A percentile compares a stretch with the other conserved stretches of the same genome.
phyloP scores from a whole-genome alignment of 2,113 vertebrate species.

The Carassius gibelio region DNA sequence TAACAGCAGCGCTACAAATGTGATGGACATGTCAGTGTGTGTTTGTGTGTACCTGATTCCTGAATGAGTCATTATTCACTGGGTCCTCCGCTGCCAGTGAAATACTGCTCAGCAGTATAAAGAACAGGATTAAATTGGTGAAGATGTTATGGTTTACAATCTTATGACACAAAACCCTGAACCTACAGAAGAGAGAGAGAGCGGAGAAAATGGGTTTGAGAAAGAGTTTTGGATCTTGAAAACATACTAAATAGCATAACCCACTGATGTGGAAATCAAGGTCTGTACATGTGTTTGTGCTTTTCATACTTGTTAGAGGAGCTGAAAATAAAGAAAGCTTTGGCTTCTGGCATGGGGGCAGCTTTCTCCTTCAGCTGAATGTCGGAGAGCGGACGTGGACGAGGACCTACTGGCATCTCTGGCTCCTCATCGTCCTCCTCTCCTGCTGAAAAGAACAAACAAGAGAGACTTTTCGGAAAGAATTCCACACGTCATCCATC shows the following conservation, averaged over 20 bases:
- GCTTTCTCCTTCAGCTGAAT: constrained; percentile 97
- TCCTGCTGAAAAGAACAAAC: constrained; percentile 57
- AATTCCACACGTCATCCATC: too few relatives aligned
- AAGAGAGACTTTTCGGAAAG: not conserved
- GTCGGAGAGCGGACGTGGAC: constrained; percentile 93
- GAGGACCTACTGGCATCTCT: constrained; percentile 95
- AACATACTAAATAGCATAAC: not conserved
- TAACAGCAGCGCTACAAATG: not conserved
- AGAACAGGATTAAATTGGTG: constrained; percentile 99
- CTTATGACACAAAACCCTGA: constrained; percentile 93
- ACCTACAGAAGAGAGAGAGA: constrained; percentile 72
- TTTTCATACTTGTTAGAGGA: constrained; percentile 88
- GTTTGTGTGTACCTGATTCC: constrained; percentile 83
- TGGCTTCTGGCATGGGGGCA: constrained; percentile 93
- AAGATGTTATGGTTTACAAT: constrained; percentile 98
- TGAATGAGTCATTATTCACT: constrained; percentile 88
- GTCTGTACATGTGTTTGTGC: not conserved
- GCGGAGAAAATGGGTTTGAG: not conserved
- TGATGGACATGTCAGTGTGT: not conserved
- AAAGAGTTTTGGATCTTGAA: not conserved
- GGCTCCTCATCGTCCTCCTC: constrained; percentile 97
- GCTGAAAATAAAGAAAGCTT: constrained; percentile 96
- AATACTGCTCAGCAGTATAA: constrained; percentile 98
- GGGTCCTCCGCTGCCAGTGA: constrained; percentile 97
- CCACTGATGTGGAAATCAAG: not conserved